Evolutionary conservation across 1,140 invertebrate genomes (phyloP), one percentile per base, ranked within the genome.

Genomic region (Grapholita molesta): DNA sequence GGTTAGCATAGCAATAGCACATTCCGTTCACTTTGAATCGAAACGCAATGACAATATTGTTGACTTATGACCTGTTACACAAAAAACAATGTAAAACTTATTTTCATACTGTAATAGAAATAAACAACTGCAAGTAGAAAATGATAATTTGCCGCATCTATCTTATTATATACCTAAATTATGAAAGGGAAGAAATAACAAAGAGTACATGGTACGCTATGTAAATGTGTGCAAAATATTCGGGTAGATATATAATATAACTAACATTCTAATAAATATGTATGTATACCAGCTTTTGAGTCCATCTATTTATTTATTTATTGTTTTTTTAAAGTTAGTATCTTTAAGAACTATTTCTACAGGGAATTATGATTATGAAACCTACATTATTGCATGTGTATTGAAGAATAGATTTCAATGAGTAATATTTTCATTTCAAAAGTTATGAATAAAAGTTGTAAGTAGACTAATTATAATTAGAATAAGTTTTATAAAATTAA

Each of bases 21-120:
- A 48, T 48, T 48, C 55, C 55, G 24, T 61, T 61, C 25, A 28
- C 25, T 24, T 74, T 68, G 48, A 70, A 79, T 74, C 73, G 69
- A 77, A 74, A 72, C 71, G 66, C 70, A 75, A 75, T 76, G 78
- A 80, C 78, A 80, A 80, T 80, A 78, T 77, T 70, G 72, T 68
- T 66, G 69, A 71, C 68, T 74, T 71, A 79, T 68, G 69, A 65
- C 38, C 12, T 28, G 23, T 24, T 57, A 65, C 64, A 38, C 72
- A 74, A 57, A 18, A 48, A 42, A 66, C 66, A 52, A 64, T 71
- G 68, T 67, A 68, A 71, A 67, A 57, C 7, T 33, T 57, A 66
- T 70, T 67, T 28, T 72, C 70, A 57, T 68, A 52, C 2, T 33
- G 68, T 64, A 72, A 69, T 52, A 28, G 53, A 33, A 64, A 64